Base-by-base conservation (phyloP, 2,888 invertebrate genomes). In the Coelopa pilipes region DNA sequence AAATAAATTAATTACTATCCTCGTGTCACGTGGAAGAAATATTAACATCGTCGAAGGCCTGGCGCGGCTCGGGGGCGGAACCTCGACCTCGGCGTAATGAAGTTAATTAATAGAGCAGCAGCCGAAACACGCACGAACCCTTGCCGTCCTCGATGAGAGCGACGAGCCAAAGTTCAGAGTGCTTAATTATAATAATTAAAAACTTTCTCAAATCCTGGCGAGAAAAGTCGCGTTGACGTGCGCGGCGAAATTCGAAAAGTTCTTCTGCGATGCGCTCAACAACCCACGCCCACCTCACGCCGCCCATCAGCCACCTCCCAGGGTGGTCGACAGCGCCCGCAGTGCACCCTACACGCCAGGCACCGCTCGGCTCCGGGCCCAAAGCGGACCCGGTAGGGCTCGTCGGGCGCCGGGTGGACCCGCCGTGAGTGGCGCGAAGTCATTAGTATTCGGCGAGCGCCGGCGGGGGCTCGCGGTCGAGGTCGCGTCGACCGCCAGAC, bases 121-220 rank as follows among this genome's bases (percentile, higher is more conserved):
- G 67, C 11, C 34, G 21, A 13, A 53, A 19, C 15, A 68, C 50
- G 15, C 15, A 53, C 15, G 50, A 50, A 68, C n/a, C 70, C 13
- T 55, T 45, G 24, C 34, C 34, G 7, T 34, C 34, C 45, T 45
- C 12, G 60, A 72, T 74, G 75, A 76, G 76, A 78, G 77, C 78
- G 70, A 76, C 76, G 74, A 78, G 77, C 75, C 69, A 78, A 76
- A 79, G 79, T 79, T 79, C 78, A 78, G 78, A 78, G 78, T 77
- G 74, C 78, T 79, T 79, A 79, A 79, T 79, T 79, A 79, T 79
- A 78, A 78, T 79, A 78, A 79, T 79, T 79, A 79, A 79, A 79
- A 79, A 77, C 76, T 79, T 77, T 75, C 65, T 78, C 75, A 77
- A 75, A 78, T 73, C 72, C 74, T 70, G 76, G 76, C 77, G 78